phyloP scores from a whole-genome alignment of 2,113 vertebrate genomes.

The Scophthalmus maximus region DNA sequence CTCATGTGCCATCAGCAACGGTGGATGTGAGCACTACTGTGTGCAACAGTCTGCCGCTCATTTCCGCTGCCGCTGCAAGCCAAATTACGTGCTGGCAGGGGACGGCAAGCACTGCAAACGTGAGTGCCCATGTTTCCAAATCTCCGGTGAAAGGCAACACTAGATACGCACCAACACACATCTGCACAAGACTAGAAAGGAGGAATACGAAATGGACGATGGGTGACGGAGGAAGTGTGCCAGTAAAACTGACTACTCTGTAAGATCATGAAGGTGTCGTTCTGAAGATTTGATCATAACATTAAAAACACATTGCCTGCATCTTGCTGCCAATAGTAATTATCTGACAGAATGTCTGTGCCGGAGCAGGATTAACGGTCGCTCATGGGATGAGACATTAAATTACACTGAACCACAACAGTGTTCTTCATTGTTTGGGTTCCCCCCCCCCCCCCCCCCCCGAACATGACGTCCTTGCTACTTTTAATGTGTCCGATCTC shows the following conservation, averaged over 20 bases:
- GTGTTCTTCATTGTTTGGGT: constrained; percentile 18
- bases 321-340: constrained; percentile 51
- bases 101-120: constrained; percentile 87
- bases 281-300: constrained; percentile 30
- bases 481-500: constrained; percentile 14
- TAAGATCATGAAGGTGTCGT: constrained; percentile 36
- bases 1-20: constrained; percentile 88
- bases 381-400: constrained; percentile 24
- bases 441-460: no score
- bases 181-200: constrained; percentile 6
- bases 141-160: constrained; percentile 22
- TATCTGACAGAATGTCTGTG: constrained; percentile 46
- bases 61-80: constrained; percentile 89
- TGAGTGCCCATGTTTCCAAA: constrained; percentile 70
- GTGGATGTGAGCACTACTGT: constrained; percentile 92
- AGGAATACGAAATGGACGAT: background rate
- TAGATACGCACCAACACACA: constrained; percentile 13
- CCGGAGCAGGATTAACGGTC: constrained; percentile 33
- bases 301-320: constrained; percentile 33
- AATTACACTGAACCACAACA: constrained; percentile 28
- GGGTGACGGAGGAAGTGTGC: background rate
- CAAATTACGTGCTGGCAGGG: constrained; percentile 82
- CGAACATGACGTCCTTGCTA: constrained; percentile 34
- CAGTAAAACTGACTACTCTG: constrained; percentile 8
- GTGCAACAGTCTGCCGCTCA: constrained; percentile 85